Conservation (phyloP, 2,888 invertebrate species). For the Entomobrya proxima region DNA sequence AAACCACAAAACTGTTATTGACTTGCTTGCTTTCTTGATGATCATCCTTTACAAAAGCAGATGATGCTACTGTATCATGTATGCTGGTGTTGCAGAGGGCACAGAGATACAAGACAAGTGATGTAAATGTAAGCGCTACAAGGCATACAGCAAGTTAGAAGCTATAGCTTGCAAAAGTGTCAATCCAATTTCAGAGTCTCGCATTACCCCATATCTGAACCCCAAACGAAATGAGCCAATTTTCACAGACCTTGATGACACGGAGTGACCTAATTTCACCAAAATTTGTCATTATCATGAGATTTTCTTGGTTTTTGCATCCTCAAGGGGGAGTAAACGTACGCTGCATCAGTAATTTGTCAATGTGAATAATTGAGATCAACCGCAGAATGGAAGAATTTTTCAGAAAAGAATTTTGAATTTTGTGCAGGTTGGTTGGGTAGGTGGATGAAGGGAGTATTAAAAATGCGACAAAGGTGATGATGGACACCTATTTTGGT, state of each 20-base stretch:
- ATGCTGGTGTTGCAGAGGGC: not conserved
- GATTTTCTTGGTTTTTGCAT: conserved; percentile 46
- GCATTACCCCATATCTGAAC: not conserved
- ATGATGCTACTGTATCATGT: not conserved
- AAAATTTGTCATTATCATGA: conserved; percentile 27
- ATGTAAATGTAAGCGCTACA: not conserved
- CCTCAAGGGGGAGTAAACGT: conserved; percentile 4
- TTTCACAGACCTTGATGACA: conserved; percentile 41
- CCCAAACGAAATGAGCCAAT: conserved; percentile 9
- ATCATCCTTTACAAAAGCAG: not conserved
- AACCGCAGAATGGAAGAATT: conserved; percentile 44
- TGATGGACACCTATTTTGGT: conserved; percentile 53
- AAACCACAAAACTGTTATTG: conserved; percentile 63
- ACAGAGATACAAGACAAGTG: not conserved
- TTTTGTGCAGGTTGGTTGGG: not conserved
- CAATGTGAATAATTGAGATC: conserved; percentile 37
- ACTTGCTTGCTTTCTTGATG: conserved; percentile 33
- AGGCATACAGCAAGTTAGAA: not conserved
- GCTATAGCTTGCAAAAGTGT: not conserved
- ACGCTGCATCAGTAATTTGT: conserved; percentile 23
- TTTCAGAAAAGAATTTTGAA: conserved; percentile 13
- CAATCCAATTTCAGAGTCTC: conserved; percentile 40
- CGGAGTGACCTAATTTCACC: conserved; percentile 47
- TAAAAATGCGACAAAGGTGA: conserved; percentile 33
- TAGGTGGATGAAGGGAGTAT: not conserved